Base-by-base conservation (phyloP, 2,888 invertebrate species). In the Rhagophthalmus giganteus region DNA sequence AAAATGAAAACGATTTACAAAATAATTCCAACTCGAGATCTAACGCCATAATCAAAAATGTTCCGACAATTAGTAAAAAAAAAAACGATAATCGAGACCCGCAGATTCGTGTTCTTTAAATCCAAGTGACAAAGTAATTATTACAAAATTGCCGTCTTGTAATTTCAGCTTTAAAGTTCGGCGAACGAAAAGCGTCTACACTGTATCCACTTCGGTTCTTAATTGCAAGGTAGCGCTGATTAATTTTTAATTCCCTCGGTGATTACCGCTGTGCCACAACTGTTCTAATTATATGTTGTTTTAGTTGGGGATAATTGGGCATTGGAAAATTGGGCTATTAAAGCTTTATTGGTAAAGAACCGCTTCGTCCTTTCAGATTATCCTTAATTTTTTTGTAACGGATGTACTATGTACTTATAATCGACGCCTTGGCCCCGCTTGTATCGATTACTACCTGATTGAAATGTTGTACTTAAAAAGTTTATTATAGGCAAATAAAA, bases 201-300 rank as follows among this genome's bases (percentile, higher is more conserved):
- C 60, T 56, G 57, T 57, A 55, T 53, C 47, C 47, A 53, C 39
- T 53, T 53, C 37, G 41, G 20, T 53, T n/a, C 47, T 66, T 69
- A 69, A 70, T 70, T 69, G 65, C 61, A 61, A 61, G 64, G 56
- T 65, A 54, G 63, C 59, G 61, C 64, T 70, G 70, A 71, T 71
- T 70, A 71, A 71, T 70, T 70, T 71, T 71, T 71, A 70, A 71
- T 71, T 68, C 63, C 61, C 57, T 64, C 59, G 60, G 60, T 64
- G 68, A 64, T 63, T 66, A 63, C 69, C 67, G 68, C 69, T 69
- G 70, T 61, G 62, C 54, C 64, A 60, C 67, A 59, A 60, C 69
- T 69, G 69, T 67, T 68, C 66, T 69, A 70, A 70, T 70, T 69
- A 67, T 64, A 68, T 59, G 64, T 62, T 65, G 60, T 57, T 55